A percentile compares a stretch with the other conserved stretches of the same genome.
These are phyloP conservation scores for Aurelia aurita DNA, from an alignment of 30 jellyfish, hydroid and myxozoan genomes.

Conservation along the genomic window DNA sequence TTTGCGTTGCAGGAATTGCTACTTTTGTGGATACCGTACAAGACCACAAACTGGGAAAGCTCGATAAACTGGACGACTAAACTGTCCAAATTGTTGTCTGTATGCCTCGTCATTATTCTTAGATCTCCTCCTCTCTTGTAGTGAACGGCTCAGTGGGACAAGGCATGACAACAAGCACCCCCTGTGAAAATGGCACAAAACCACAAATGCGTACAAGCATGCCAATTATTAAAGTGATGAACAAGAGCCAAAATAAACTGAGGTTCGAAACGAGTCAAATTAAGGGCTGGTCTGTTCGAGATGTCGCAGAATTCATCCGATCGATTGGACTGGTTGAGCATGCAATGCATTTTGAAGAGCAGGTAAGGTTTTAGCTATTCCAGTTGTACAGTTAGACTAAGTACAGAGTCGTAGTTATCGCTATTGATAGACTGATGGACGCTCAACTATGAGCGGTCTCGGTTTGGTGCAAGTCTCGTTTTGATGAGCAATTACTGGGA, in stretches of 20 bases:
- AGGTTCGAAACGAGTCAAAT: slow-evolving; percentile 70
- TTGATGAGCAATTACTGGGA: too few species aligned
- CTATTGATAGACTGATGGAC: too few species aligned
- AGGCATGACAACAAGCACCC: slow-evolving; percentile 10
- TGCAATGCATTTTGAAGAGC: slow-evolving; percentile 85
- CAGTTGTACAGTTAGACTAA: too few species aligned
- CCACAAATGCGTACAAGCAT: slow-evolving; percentile 22
- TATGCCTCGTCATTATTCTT: too few species aligned
- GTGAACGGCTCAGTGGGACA: not conserved
- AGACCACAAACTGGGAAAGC: too few species aligned
- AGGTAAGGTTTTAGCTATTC: slow-evolving; percentile 36
- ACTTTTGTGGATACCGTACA: too few species aligned
- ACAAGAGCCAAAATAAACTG: slow-evolving; percentile 22
- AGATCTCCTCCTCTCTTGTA: not conserved
- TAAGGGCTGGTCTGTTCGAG: slow-evolving; percentile 82
- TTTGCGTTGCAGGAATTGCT: too few species aligned
- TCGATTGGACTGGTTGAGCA: slow-evolving; percentile 83
- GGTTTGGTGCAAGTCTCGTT: too few species aligned
- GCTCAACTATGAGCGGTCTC: too few species aligned
- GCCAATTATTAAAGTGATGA: slow-evolving; percentile 62
- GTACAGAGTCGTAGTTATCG: too few species aligned
- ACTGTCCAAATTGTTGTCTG: too few species aligned
- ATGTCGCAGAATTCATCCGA: slow-evolving; percentile 81
- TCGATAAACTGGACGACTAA: too few species aligned
- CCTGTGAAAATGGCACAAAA: not conserved